Base-by-base conservation (phyloP, 2,797 vertebrate genomes). In the Otus scops region DNA sequence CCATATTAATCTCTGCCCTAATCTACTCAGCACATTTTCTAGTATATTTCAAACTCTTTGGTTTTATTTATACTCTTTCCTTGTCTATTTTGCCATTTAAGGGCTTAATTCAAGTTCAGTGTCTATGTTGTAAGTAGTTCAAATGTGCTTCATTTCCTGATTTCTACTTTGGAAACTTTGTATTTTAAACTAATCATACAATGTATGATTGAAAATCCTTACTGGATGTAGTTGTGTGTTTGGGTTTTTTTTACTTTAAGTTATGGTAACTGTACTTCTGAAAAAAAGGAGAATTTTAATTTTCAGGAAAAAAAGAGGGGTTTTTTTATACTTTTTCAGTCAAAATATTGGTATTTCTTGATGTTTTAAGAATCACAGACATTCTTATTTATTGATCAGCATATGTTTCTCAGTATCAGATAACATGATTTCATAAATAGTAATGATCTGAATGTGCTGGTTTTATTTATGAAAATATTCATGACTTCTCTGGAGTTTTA, bases 391-490 rank as follows among this genome's bases (percentile, higher is more conserved):
- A 90, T 94, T 85, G 91, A 93, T 91, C 59, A 86, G 53, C 89
- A 92, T 93, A 94, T 90, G 88, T 56, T 95, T 85, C 69, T 82
- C 47, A 41, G 63, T 79, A 64, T 93, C 74, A 89, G 76, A 82
- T 63, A 70, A 48, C 85, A 92, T 6, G 2, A 88, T 78, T 95
- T 95, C 83, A 95, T 93, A 95, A 95, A 95, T 91, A 92, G 47
- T 87, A 87, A 94, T 96, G 76, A 93, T 89, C 48, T 89, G 57
- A 71, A 88, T 51, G 47, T 86, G n/a, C 7, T 69, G 32, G 7
- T 3, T 88, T 95, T 93, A 90, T 88, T 90, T 96, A 85, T 93
- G 67, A 79, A 96, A 96, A 94, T 93, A 96, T 95, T 96, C 93
- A 86, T 79, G 70, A 65, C 63, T 96, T 36, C 57, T 86, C 84